Evolutionary conservation across 2,888 invertebrate genomes (phyloP).

Genomic region (Cheilosia urbana): DNA sequence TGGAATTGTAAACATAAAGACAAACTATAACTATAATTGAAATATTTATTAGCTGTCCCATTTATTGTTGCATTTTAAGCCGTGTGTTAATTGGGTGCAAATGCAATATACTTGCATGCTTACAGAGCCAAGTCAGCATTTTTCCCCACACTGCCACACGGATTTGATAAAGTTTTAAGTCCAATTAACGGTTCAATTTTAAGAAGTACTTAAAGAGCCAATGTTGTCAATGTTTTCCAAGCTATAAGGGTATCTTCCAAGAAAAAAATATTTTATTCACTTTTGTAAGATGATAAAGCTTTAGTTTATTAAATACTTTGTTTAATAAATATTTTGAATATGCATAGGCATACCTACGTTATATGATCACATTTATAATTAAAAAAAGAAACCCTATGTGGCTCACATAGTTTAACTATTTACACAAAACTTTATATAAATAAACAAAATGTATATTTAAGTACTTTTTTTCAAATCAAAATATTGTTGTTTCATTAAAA

Average conservation of each 20-base stretch:
- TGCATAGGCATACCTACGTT: background rate
- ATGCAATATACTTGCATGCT: no score
- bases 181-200: conserved; percentile 26
- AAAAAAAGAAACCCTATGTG: background rate
- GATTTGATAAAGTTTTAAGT: conserved; percentile 8
- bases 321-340: conserved; percentile 1
- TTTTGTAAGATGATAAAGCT: conserved; percentile 36
- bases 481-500: no score
- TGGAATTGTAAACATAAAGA: conserved; percentile 37
- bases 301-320: conserved; percentile 21
- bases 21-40: background rate
- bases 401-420: conserved; percentile 44
- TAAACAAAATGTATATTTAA: conserved; percentile 11
- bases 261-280: background rate
- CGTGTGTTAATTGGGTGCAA: no score
- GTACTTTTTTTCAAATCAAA: no score
- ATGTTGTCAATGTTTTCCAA: conserved; percentile 46
- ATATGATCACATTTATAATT: conserved; percentile 31
- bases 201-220: conserved; percentile 58
- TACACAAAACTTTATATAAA: conserved; percentile 39
- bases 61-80: conserved; percentile 34
- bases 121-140: no score
- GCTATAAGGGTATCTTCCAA: background rate
- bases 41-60: conserved; percentile 31
- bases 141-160: no score